Base-by-base conservation (phyloP, 23 tunicate species). In the Clavelina lepadiformis region DNA sequence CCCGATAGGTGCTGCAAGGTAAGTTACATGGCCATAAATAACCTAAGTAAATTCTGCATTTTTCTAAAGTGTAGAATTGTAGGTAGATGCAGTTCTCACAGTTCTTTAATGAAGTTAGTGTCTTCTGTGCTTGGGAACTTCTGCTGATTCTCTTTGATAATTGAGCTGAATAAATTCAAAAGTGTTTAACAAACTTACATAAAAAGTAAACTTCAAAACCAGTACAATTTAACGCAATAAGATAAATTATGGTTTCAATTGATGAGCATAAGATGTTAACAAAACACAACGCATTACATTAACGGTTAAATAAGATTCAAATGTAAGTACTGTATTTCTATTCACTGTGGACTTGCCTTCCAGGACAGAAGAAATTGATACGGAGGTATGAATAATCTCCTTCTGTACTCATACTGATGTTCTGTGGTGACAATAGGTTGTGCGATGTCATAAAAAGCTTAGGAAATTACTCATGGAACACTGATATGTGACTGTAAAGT, bases 311-410 rank as follows among this genome's bases (percentile, higher is more conserved):
- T 11, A 13, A 18, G 22, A 13, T 53, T 53, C 49, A 41, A 41
- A 41, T 41, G 49, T 41, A 41, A 41, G 15, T 41, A 41, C 49
- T 8, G 49, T 41, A 8, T 15, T 41, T 41, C 49, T 41, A 41
- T 41, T 11, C 49, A 41, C 13, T 41, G 11, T 41, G 49, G 11
- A 65, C 74, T 33, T 20, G 81, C 97, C 89, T 81, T 52, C 98
- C 98, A 6, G 98, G 98, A 47, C 92, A 85, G 71, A 78, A 85
- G 51, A 93, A 93, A 83, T 93, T 93, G 88, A 93, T 74, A 46
- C 98, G 67, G 35, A 93, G 61, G 74, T 93, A 93, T 20, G 88
- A 78, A 54, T 93, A 93, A 56, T 93, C 98, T 19, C 98, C 98
- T 74, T 93, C 98, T 28, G 82, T 93, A 47, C 93, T 83, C 87